Base-by-base conservation (phyloP, 2,113 vertebrate genomes). In the Notarius lentiginosus region DNA sequence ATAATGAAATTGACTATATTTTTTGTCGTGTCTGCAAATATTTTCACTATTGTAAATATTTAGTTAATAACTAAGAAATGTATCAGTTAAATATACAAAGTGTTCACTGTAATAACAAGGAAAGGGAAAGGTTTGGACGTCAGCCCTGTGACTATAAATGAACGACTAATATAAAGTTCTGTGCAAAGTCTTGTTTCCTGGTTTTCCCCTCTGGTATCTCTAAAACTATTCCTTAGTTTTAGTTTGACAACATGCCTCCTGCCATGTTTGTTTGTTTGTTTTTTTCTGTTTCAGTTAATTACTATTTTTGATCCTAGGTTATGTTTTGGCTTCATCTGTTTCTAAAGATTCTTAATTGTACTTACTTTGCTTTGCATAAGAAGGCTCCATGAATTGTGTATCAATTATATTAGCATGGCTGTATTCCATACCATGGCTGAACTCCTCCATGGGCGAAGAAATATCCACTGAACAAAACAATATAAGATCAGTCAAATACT, bases 301-400 rank as follows among this genome's bases (percentile, higher is more conserved):
- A 41, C 5, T 41, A 72, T 41, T 72, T 53, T 24, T 53, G 0
- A 77, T 24, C 73, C 34, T 76, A 5, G 73, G 11, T 76, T 47
- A 34, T 20, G n/a, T 58, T 81, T 81, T 60, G 56, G 30, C 61
- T 47, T 82, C 11, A 12, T 61, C 18, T 47, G 20, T 49, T 49
- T 17, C 11, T 51, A 65, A 63, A 18, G 12, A 66, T 75, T 79
- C 5, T 65, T 66, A 51, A 12, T 49, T 58, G 11, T 49, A 79
- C 82, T 47, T 56, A 79, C 61, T 60, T 72, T 91, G 76, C 89
- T 91, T 84, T 89, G 89, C 0, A 82, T 92, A 0, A 92, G 92
- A 0, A 82, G 61, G 61, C 56, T 51, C 20, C 84, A 83, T 51
- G 58, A 79, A 34, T 53, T 20, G 9, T n/a, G 11, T 49, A 27